Evolutionary conservation across 1,140 invertebrate species (phyloP).

Genomic region (Neodiprion pinetum): DNA sequence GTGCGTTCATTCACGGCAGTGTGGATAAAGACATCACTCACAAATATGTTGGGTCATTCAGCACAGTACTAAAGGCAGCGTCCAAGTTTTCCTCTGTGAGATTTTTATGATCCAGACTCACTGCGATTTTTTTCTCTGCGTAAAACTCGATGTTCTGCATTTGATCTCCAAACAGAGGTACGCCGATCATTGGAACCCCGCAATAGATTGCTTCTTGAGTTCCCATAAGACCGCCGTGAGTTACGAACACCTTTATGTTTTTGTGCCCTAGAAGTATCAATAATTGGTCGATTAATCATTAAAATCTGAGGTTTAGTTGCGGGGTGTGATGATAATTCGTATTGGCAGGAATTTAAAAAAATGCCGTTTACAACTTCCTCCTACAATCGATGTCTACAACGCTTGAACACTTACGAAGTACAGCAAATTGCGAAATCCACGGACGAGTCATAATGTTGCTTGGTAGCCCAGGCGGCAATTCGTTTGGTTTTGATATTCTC

Average conservation of each 20-base stretch:
- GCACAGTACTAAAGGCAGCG: not conserved
- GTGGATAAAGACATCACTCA: not conserved
- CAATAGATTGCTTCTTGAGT: constrained; percentile 60
- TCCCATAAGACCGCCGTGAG: constrained; percentile 61
- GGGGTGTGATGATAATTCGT: too few species aligned
- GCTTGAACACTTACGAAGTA: constrained; percentile 64
- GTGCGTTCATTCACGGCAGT: not conserved
- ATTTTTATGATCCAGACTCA: not conserved
- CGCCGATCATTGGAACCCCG: constrained; percentile 56
- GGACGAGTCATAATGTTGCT: constrained; percentile 70
- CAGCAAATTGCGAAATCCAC: constrained; percentile 77
- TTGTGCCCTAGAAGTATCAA: constrained; percentile 41
- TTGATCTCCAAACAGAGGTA: constrained; percentile 58
- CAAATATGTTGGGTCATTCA: not conserved
- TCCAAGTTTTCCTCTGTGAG: not conserved
- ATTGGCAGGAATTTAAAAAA: constrained; percentile 12
- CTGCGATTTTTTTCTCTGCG: not conserved
- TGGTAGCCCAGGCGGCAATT: constrained; percentile 59
- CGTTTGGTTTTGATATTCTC: constrained; percentile 75
- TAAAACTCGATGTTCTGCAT: not conserved
- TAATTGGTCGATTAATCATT: not conserved
- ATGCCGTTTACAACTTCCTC: not conserved
- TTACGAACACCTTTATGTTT: constrained; percentile 56
- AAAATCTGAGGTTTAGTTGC: not conserved
- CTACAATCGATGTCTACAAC: not conserved